Evolutionary conservation across 1,140 invertebrate genomes (phyloP).

Genomic region (Drosophila ercepeae): DNA sequence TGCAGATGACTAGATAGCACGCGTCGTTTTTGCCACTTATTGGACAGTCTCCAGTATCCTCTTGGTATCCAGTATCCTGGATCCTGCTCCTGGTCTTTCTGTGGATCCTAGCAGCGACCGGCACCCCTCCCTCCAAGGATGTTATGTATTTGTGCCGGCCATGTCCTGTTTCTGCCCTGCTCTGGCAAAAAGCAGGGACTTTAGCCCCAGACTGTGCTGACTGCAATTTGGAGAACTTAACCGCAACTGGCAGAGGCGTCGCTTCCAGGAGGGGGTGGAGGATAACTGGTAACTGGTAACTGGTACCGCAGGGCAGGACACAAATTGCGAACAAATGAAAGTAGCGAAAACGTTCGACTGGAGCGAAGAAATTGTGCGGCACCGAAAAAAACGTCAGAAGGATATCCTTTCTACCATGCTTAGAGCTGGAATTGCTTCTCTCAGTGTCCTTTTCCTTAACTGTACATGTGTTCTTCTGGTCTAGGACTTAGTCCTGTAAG

Average conservation of each 20-base stretch:
- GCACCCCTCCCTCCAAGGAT: background rate
- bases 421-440: background rate
- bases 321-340: slow-evolving; percentile 81
- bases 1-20: slow-evolving; percentile 67
- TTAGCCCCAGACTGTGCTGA: slow-evolving; percentile 56
- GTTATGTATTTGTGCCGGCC: slow-evolving; percentile 41
- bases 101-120: background rate
- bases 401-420: background rate
- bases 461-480: background rate
- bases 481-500: background rate
- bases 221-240: slow-evolving; percentile 81
- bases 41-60: slow-evolving; percentile 60
- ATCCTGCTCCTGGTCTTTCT: background rate
- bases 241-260: slow-evolving; percentile 47
- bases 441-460: background rate
- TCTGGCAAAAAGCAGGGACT: background rate
- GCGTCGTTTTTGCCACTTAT: slow-evolving; percentile 75
- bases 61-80: slow-evolving; percentile 13
- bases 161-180: slow-evolving; percentile 6
- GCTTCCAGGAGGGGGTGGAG: background rate
- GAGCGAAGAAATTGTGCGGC: slow-evolving; percentile 26
- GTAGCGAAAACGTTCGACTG: slow-evolving; percentile 70
- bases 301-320: slow-evolving; percentile 71
- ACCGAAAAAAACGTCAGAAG: background rate
- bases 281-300: slow-evolving; percentile 8